phyloP scores from a whole-genome alignment of 2,888 invertebrate species.

The Hydropsyche betteni region DNA sequence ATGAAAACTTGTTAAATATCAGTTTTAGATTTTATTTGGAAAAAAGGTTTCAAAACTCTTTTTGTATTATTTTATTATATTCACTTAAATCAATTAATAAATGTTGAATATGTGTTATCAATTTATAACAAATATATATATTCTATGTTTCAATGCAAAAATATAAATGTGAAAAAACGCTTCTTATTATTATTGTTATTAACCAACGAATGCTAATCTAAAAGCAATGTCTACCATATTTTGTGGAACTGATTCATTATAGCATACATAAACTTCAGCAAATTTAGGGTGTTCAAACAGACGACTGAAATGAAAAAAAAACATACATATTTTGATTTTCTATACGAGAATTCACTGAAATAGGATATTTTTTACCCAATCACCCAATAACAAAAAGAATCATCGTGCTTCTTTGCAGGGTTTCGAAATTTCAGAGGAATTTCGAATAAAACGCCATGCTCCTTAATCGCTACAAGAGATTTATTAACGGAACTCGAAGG shows the following conservation, averaged over 20 bases:
- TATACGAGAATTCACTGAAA: not conserved
- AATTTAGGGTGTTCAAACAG: conserved; percentile 79
- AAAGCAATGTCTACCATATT: conserved; percentile 90
- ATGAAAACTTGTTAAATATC: no score
- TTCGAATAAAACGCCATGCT: conserved; percentile 83
- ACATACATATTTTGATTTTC: not conserved
- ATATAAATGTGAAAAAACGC: not conserved
- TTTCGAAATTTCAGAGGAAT: conserved; percentile 61
- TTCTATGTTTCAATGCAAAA: not conserved
- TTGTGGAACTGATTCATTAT: conserved; percentile 85
- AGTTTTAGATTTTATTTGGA: no score
- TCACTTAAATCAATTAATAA: no score
- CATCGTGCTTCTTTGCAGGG: conserved; percentile 58
- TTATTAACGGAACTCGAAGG: conserved; percentile 72
- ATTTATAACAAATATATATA: no score
- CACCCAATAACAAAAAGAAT: conserved; percentile 78
- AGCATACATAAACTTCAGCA: conserved; percentile 87
- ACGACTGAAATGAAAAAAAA: conserved; percentile 66
- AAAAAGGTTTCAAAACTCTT: no score
- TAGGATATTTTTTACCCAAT: conserved; percentile 70
- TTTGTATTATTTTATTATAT: no score
- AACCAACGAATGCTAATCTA: conserved; percentile 67
- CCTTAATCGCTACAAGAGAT: conserved; percentile 81
- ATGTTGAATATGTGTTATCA: no score
- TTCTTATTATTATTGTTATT: conserved; percentile 10